Conservation (phyloP, 2,888 invertebrate genomes). For the Agapostemon virescens region DNA sequence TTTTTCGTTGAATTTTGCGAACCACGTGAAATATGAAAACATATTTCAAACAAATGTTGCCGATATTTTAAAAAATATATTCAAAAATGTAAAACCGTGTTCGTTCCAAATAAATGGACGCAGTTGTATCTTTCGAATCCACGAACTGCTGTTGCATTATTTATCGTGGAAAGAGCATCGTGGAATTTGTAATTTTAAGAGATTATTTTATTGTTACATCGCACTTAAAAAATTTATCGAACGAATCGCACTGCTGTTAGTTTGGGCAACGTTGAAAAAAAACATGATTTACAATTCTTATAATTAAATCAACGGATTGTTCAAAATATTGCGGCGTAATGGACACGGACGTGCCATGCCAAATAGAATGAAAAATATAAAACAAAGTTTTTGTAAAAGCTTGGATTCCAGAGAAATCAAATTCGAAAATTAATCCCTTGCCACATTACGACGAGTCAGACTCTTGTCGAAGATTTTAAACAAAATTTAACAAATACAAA, state of each 20-base stretch:
- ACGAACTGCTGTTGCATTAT: constrained; percentile 5
- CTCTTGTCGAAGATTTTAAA: too few species aligned
- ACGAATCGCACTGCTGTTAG: not conserved
- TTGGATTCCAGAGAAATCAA: not conserved
- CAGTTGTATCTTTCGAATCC: not conserved
- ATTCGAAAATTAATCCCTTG: not conserved
- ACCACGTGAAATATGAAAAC: constrained; percentile 13
- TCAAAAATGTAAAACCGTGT: not conserved
- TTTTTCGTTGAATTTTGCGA: not conserved
- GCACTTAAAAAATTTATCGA: not conserved
- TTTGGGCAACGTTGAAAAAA: not conserved
- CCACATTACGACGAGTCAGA: too few species aligned
- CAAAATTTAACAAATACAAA: too few species aligned
- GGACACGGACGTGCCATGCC: not conserved
- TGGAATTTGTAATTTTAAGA: not conserved
- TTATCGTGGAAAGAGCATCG: not conserved
- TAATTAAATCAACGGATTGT: not conserved
- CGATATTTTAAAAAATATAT: constrained; percentile 3
- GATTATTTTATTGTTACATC: not conserved
- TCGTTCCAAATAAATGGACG: constrained; percentile 4
- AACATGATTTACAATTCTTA: not conserved
- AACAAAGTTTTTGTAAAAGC: not conserved
- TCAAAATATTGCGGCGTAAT: not conserved
- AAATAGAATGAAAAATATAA: not conserved
- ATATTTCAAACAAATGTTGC: constrained; percentile 14